A percentile compares a stretch with the other conserved stretches of the same genome.
These are phyloP conservation scores for Sebastes flavidus DNA, from an alignment of 2,797 vertebrate genomes.

Conservation along the genomic window DNA sequence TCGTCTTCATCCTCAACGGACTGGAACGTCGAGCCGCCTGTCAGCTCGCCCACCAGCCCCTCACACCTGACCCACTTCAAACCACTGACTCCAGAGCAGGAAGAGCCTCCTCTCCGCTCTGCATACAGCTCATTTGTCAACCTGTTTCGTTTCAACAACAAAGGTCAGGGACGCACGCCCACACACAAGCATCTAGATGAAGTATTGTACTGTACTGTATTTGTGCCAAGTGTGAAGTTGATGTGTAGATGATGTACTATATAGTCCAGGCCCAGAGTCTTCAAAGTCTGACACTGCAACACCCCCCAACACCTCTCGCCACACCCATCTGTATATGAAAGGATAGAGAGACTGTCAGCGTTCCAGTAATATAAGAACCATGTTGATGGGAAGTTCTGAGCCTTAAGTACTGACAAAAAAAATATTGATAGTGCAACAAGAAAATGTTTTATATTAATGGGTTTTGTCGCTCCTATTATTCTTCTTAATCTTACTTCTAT, in stretches of 20 bases:
- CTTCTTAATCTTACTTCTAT: neutral
- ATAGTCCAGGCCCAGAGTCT: neutral
- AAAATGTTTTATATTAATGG: neutral
- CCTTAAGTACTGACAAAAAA: neutral
- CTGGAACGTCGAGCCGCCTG: slow-evolving; percentile 84
- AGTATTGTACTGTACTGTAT: neutral
- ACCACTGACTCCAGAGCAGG: slow-evolving; percentile 96
- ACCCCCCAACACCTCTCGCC: no score
- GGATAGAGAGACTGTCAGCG: no score
- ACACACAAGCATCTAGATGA: neutral
- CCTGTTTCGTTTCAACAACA: slow-evolving; percentile 96
- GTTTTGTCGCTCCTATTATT: neutral
- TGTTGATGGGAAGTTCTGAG: no score
- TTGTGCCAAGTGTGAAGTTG: neutral
- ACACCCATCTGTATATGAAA: no score
- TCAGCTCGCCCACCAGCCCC: slow-evolving; percentile 86
- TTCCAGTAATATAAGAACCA: no score
- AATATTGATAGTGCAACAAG: neutral
- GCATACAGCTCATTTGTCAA: slow-evolving; percentile 99
- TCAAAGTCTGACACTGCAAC: neutral
- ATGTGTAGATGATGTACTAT: no score
- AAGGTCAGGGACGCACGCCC: slow-evolving; percentile 80
- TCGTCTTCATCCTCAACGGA: slow-evolving; percentile 88
- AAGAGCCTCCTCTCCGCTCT: slow-evolving; percentile 95
- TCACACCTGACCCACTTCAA: slow-evolving; percentile 99